Percentiles rank a stretch among this genome's conserved stretches.
These are phyloP conservation scores for Scytalopus superciliaris DNA, from an alignment of 2,113 vertebrate genomes.

Conservation along the genomic window DNA sequence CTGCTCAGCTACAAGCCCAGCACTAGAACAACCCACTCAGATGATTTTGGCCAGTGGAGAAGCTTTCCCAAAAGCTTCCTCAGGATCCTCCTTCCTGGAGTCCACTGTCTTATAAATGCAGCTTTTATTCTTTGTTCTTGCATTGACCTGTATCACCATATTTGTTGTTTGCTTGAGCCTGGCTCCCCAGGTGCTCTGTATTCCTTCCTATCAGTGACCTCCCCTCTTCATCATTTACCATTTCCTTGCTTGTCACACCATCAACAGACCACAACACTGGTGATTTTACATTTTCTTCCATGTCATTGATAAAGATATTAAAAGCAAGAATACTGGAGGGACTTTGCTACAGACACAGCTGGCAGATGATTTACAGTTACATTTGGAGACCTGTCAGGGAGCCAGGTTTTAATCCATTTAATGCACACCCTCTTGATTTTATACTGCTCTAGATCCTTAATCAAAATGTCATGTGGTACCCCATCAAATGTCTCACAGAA, in stretches of 20 bases:
- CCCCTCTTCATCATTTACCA: background rate
- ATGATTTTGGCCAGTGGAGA: background rate
- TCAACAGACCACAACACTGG: background rate
- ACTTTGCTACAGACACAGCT: constrained; percentile 49
- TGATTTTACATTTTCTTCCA: constrained; percentile 37
- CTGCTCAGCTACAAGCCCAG: background rate
- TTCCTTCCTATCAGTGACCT: background rate
- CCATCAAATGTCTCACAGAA: constrained; percentile 24
- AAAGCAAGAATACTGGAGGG: constrained; percentile 39
- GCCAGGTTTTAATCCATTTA: constrained; percentile 66
- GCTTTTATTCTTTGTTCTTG: background rate
- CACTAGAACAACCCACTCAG: background rate
- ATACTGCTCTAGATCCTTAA: constrained; percentile 54
- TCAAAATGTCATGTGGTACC: constrained; percentile 55
- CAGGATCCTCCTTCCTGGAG: background rate
- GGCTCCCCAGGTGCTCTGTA: background rate
- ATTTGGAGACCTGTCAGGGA: constrained; percentile 61
- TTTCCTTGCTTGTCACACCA: constrained; percentile 1
- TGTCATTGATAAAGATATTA: constrained; percentile 57
- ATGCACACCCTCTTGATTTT: constrained; percentile 54
- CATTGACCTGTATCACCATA: background rate
- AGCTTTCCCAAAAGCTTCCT: background rate
- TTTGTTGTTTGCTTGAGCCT: background rate
- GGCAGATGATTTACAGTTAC: constrained; percentile 61
- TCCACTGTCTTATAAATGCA: background rate